These are phyloP conservation scores for Palloptera scutellata DNA, from an alignment of 2,888 invertebrate species.

Conservation along the genomic window DNA sequence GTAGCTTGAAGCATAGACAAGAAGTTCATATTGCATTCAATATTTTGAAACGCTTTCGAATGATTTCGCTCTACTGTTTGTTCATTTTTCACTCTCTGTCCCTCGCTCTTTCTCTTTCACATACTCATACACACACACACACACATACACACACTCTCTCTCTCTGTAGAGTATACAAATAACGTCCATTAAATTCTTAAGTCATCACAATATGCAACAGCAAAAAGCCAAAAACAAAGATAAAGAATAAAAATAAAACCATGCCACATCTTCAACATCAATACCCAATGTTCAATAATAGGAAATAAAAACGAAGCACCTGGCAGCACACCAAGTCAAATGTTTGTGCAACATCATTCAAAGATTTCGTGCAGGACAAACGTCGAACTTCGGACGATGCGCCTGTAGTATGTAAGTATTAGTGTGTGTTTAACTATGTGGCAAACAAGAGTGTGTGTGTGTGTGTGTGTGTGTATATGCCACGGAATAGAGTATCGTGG, in stretches of 20 bases:
- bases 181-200: constrained; percentile 31
- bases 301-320: constrained; percentile 16
- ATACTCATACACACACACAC: too few relatives aligned
- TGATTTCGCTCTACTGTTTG: too few relatives aligned
- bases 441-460: constrained; percentile 8
- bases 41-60: too few relatives aligned
- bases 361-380: constrained; percentile 20
- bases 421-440: constrained; percentile 14
- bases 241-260: constrained; percentile 13
- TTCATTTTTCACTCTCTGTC: too few relatives aligned
- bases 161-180: not conserved
- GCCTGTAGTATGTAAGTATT: constrained; percentile 15
- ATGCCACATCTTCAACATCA: constrained; percentile 11
- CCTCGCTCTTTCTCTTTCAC: too few relatives aligned
- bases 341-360: constrained; percentile 39
- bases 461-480: not conserved
- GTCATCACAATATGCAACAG: constrained; percentile 31
- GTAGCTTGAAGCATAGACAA: too few relatives aligned
- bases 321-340: constrained; percentile 49
- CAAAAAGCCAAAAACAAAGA: constrained; percentile 6
- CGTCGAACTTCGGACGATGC: constrained; percentile 35
- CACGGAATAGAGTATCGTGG: not conserved
- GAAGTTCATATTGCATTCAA: too few relatives aligned
- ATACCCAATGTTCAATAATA: not conserved
- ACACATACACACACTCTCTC: too few relatives aligned